These are phyloP conservation scores for Mamestra configurata DNA, from an alignment of 1,140 invertebrate species.

Conservation along the genomic window DNA sequence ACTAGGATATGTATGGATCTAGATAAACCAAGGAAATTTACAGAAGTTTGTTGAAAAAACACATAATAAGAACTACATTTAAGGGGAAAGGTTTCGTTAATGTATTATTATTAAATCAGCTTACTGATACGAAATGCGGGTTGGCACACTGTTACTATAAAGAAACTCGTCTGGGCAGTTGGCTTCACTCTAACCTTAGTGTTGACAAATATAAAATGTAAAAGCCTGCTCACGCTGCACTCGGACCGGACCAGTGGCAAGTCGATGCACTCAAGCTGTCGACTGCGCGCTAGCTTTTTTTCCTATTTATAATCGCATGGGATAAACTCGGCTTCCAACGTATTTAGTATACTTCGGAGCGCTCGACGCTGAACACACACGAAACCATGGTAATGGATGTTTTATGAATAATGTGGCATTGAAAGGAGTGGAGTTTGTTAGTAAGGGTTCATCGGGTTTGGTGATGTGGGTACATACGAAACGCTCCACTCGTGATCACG, in stretches of 20 bases:
- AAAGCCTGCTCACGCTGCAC: constrained; percentile 61
- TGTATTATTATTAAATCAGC: neutral
- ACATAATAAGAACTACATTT: neutral
- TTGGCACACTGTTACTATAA: constrained; percentile 21
- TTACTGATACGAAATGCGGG: neutral
- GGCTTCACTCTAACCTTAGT: neutral
- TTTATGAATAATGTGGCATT: constrained; percentile 36
- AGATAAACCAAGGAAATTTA: neutral
- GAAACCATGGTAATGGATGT: constrained; percentile 12
- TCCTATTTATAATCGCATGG: constrained; percentile 64
- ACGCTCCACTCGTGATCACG: constrained; percentile 88
- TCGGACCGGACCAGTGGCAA: constrained; percentile 67
- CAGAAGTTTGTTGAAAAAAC: neutral
- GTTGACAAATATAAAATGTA: constrained; percentile 57
- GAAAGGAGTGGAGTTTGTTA: constrained; percentile 53
- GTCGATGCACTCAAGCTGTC: constrained; percentile 68
- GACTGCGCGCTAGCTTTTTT: constrained; percentile 64
- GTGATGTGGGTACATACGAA: constrained; percentile 82
- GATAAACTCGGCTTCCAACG: constrained; percentile 54
- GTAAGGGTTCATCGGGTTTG: constrained; percentile 50
- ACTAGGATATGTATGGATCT: constrained; percentile 14
- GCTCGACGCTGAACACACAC: constrained; percentile 58
- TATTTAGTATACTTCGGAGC: constrained; percentile 55
- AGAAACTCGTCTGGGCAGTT: neutral
- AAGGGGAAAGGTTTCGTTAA: neutral